A percentile compares a stretch with the other conserved stretches of the same genome.
These are phyloP conservation scores for Pristionchus maxplancki DNA, from an alignment of 2,888 invertebrate species.

Conservation along the genomic window DNA sequence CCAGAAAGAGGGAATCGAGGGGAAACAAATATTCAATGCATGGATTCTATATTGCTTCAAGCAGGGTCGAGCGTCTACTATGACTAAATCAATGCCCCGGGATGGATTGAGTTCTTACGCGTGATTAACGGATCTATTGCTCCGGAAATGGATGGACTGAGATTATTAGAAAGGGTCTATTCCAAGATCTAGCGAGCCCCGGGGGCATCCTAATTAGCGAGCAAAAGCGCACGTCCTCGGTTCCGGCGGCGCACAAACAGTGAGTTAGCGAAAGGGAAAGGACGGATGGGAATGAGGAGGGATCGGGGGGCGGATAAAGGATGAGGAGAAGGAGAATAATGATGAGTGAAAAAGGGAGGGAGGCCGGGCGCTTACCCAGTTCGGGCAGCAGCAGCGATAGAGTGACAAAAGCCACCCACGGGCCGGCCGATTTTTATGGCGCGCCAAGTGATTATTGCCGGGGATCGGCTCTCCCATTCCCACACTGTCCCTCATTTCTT, in stretches of 20 bases:
- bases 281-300: background rate
- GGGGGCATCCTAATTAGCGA: background rate
- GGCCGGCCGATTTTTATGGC: background rate
- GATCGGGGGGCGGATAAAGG: background rate
- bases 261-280: background rate
- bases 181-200: no score
- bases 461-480: background rate
- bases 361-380: background rate
- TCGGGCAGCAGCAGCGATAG: background rate
- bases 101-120: no score
- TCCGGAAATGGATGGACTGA: no score
- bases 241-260: background rate
- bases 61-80: no score
- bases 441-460: background rate
- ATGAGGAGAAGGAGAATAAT: background rate
- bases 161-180: no score
- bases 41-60: no score
- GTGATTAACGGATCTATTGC: no score
- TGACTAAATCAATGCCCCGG: no score
- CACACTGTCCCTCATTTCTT: background rate
- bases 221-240: background rate
- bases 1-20: no score
- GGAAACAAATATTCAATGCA: no score
- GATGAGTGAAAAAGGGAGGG: background rate
- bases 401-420: slow-evolving; percentile 3